These are phyloP conservation scores for Pitangus sulphuratus DNA, from an alignment of 2,797 vertebrate species.

Conservation along the genomic window DNA sequence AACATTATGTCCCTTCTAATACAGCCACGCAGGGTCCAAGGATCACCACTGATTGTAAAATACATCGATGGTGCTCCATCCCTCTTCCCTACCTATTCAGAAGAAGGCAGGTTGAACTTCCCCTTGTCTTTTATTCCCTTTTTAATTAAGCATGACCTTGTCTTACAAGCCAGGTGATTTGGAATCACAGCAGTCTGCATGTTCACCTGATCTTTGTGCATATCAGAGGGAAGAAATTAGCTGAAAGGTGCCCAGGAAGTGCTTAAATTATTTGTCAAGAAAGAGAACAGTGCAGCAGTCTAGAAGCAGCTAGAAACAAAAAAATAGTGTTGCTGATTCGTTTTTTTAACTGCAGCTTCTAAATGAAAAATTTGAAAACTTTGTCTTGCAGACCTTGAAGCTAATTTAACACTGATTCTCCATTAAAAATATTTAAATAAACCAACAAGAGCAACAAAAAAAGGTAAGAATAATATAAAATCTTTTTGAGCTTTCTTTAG, in stretches of 20 bases:
- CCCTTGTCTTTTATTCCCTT: neutral
- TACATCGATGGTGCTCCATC: accelerated
- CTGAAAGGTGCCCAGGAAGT: neutral
- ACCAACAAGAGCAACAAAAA: neutral
- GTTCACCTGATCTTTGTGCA: neutral
- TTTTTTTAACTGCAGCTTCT: neutral
- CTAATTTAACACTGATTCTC: neutral
- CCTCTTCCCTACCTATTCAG: neutral
- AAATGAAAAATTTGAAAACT: neutral
- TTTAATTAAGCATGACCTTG: neutral
- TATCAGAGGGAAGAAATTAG: neutral
- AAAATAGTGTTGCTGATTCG: neutral
- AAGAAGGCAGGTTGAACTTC: neutral
- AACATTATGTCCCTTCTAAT: neutral
- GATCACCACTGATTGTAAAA: neutral
- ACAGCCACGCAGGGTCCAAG: neutral
- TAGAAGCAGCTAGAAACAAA: neutral
- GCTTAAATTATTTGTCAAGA: neutral
- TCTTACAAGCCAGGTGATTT: neutral
- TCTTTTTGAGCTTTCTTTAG: neutral
- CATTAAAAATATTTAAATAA: neutral
- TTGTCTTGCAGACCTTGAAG: neutral
- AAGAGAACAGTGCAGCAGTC: neutral
- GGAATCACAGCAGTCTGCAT: neutral
- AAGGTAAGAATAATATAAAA: neutral